Evolutionary conservation across 1,140 invertebrate genomes (phyloP).

Genomic region (Arctopsyche grandis): DNA sequence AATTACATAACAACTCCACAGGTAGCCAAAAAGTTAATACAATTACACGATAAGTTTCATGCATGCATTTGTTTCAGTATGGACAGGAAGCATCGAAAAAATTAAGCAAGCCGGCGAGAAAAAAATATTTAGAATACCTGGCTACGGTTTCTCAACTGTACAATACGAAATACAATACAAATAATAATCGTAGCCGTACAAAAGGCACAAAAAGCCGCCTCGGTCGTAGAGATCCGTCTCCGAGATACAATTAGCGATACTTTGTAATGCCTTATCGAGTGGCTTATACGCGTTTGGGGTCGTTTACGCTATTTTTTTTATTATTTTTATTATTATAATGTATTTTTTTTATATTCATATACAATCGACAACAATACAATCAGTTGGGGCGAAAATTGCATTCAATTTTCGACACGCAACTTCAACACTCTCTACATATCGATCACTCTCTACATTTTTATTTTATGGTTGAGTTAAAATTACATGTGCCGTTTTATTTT

Average conservation of each 20-base stretch:
- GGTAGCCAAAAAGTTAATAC: no score
- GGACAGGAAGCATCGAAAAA: no score
- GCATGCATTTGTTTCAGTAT: no score
- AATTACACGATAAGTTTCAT: no score
- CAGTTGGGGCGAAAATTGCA: not conserved
- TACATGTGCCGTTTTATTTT: no score
- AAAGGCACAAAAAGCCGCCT: not conserved
- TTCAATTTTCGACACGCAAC: constrained; percentile 23
- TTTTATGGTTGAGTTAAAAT: not conserved
- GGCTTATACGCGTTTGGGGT: not conserved
- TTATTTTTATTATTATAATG: not conserved
- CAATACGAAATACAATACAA: no score
- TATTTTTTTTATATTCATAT: not conserved
- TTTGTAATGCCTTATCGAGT: not conserved
- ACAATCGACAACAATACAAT: not conserved
- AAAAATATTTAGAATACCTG: no score
- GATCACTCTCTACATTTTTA: not conserved
- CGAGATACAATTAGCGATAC: constrained; percentile 7
- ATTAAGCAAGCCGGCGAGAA: no score
- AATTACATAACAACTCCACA: no score
- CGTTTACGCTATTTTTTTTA: not conserved
- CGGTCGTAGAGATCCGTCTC: not conserved
- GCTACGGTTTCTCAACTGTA: no score
- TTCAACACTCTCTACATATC: not conserved
- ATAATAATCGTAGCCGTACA: not conserved